Base-by-base conservation (phyloP, 2,888 invertebrate species). In the Rambutsinella grinnellia region DNA sequence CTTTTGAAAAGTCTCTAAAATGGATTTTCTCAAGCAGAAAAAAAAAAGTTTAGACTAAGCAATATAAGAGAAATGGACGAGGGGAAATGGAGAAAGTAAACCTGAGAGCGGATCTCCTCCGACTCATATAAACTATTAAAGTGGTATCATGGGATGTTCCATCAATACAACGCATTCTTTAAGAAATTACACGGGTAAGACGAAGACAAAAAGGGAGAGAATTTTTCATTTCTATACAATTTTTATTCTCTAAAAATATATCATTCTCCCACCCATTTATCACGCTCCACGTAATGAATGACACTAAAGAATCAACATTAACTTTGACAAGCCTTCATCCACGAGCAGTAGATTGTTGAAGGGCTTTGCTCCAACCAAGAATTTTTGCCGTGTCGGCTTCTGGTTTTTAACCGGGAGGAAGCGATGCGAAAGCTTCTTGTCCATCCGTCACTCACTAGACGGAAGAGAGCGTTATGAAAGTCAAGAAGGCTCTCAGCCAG, bases 281-380 rank as follows among this genome's bases (percentile, higher is more conserved):
- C 81, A 81, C 81, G 75, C 79, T 76, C 68, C 75, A 66, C 70
- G 75, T 81, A 81, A 81, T 81, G 80, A 81, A 80, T 80, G 81
- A 80, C 81, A 81, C 79, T 80, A 80, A 76, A 80, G 79, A 77
- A 81, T 76, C 79, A 80, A 80, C 76, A 76, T 72, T 72, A 80
- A 77, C 79, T 75, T 69, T 74, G 77, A 77, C 78, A 70, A 69
- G 70, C 51, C 66, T 57, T 67, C 61, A 65, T 68, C 68, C 67
- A 61, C 47, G 17, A 71, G 60, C 57, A 56, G 60, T 67, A 63
- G 58, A 66, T 60, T 36, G 27, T 27, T 21, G n/a, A 70, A 62
- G n/a, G n/a, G n/a, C n/a, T n/a, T n/a, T n/a, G n/a, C n/a, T n/a
- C n/a, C n/a, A 23, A 62, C 54, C 27, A 54, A 54, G 27, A 62